Conservation (phyloP, 2,888 invertebrate species). For the Epsilonema sp. region DNA sequence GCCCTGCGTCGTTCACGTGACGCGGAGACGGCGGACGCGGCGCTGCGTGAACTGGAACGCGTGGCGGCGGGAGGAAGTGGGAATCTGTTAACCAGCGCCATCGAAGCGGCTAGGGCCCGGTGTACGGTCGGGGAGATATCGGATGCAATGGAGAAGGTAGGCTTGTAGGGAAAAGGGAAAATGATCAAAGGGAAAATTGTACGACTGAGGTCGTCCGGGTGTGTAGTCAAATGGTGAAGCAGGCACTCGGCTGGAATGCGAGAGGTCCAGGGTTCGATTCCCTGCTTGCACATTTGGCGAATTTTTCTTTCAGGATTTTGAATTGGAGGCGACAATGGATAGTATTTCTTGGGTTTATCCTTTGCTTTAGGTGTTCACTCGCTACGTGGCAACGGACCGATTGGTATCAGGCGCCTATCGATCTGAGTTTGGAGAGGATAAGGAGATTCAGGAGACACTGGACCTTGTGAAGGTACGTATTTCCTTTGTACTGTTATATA, state of each 20-base stretch:
- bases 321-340: too few relatives aligned
- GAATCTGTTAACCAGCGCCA: constrained; percentile 37
- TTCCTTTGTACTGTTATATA: too few relatives aligned
- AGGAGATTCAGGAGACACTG: constrained; percentile 34
- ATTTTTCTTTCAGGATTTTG: too few relatives aligned
- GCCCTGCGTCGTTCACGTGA: constrained; percentile 31
- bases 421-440: constrained; percentile 34
- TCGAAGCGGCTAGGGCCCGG: constrained; percentile 37
- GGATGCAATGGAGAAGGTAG: constrained; percentile 40
- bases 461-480: constrained; percentile 30
- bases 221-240: too few relatives aligned
- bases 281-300: too few relatives aligned
- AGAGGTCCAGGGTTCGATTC: too few relatives aligned
- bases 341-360: too few relatives aligned
- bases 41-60: constrained; percentile 17
- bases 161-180: too few relatives aligned
- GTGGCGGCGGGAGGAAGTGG: constrained; percentile 33
- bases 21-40: constrained; percentile 9
- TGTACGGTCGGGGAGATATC: constrained; percentile 42
- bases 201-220: too few relatives aligned
- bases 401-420: constrained; percentile 43
- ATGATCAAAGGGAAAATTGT: too few relatives aligned
- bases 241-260: too few relatives aligned
- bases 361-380: constrained; percentile 37
- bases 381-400: constrained; percentile 38